Evolutionary conservation across 2,113 vertebrate species (phyloP), one percentile per base, ranked within the genome.

Genomic region (Malaclemys terrapin): DNA sequence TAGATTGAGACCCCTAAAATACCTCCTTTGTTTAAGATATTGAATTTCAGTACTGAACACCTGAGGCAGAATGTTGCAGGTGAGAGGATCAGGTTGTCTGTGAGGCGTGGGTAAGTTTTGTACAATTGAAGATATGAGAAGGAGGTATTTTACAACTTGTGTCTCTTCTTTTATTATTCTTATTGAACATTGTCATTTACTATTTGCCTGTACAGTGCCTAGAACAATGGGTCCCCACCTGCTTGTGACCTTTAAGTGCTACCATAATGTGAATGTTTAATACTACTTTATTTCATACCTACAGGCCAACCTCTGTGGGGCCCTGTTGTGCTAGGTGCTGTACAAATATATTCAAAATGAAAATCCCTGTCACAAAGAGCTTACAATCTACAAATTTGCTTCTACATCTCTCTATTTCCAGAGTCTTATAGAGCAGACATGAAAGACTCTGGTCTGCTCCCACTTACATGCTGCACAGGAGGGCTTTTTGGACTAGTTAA

Each of bases 1-100:
- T 94, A 95, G 29, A 96, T 93, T 93, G 95, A 96, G 54, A 80
- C 91, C 94, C 95, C 85, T 88, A 95, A 94, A 95, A 96, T 84
- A 90, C 35, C 38, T 5, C 1, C 93, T 95, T 96, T 94, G 82
- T 90, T 96, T 87, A 93, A 97, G 85, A 78, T 89, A 42, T 85
- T 94, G 89, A 93, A 95, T 97, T 98, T 62, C 62, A 86, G 20
- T 31, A 57, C 78, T 3, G 65, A 97, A 89, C 35, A 35, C 19
- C 31, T 50, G 54, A 96, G 54, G 54, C 72, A 89, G 87, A 96
- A 81, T 93, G 93, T 95, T 95, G 89, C 89, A 96, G 84, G 88
- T 65, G 88, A 82, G 38, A 88, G 50, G 14, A 84, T 12, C 72
- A 80, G 35, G 42, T 76, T 97, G 53, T 83, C 88, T 91, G 65